These are phyloP conservation scores for Plotosus lineatus DNA, from an alignment of 2,113 vertebrate species.

Conservation along the genomic window DNA sequence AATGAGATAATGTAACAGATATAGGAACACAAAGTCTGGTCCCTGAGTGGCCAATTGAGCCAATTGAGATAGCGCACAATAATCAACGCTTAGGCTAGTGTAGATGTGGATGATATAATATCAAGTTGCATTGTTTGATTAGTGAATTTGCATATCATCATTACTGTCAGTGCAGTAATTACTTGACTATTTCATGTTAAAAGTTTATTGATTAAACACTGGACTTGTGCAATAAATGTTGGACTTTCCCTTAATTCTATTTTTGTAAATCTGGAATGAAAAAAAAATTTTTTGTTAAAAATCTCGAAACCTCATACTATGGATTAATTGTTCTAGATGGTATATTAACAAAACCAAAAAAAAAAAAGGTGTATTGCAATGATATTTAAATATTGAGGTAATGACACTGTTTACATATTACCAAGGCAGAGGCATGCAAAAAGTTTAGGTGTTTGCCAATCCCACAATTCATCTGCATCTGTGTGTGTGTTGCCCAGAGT, in stretches of 20 bases:
- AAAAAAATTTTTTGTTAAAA: too few species aligned
- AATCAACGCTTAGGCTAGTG: not conserved
- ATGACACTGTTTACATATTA: not conserved
- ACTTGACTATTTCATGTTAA: not conserved
- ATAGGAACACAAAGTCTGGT: too few species aligned
- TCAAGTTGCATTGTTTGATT: not conserved
- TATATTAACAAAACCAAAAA: not conserved
- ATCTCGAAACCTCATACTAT: not conserved
- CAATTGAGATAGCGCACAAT: too few species aligned
- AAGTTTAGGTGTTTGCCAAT: not conserved
- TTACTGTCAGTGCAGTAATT: not conserved
- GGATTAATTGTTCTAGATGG: not conserved
- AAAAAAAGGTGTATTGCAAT: not conserved
- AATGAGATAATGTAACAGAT: too few species aligned
- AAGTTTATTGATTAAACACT: not conserved
- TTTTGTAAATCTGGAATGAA: not conserved
- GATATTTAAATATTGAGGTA: not conserved
- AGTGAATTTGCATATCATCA: not conserved
- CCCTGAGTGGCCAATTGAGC: too few species aligned
- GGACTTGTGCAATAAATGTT: not conserved
- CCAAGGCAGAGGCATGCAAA: not conserved
- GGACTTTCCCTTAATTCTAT: not conserved
- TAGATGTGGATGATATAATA: not conserved
- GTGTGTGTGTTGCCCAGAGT: not conserved
- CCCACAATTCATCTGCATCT: not conserved